A percentile compares a stretch with the other conserved stretches of the same genome.
Conservation (phyloP, 2,113 vertebrate genomes). For the Alligator sinensis region DNA sequence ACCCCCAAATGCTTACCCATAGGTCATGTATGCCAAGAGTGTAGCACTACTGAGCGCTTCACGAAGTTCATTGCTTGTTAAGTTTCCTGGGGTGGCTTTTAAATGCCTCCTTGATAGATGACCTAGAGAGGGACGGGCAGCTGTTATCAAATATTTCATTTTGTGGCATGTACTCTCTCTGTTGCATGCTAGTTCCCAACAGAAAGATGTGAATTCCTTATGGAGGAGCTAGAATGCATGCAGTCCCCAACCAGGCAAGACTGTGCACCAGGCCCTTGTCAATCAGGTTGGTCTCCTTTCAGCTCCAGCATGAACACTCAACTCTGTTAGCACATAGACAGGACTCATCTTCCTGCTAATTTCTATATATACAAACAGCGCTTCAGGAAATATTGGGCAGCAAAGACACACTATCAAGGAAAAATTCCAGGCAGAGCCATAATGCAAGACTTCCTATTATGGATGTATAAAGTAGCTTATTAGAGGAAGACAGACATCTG, state of each 20-base stretch:
- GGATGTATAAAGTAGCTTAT: background rate
- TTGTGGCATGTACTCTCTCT: background rate
- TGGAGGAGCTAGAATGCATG: rapidly evolving
- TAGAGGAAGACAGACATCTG: background rate
- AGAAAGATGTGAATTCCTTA: background rate
- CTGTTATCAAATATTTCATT: conserved; percentile 25
- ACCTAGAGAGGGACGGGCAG: background rate
- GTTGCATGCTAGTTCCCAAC: background rate
- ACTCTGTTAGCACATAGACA: background rate
- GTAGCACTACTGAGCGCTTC: background rate
- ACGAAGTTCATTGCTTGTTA: background rate
- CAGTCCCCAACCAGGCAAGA: rapidly evolving
- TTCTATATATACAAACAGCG: background rate
- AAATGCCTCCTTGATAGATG: background rate
- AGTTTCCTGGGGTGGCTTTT: background rate
- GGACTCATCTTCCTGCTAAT: no score
- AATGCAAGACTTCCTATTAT: background rate
- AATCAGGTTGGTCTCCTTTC: background rate
- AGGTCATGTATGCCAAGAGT: background rate
- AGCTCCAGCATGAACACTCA: background rate
- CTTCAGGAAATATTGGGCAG: no score
- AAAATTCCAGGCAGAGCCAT: background rate
- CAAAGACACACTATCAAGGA: background rate
- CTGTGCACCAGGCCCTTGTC: background rate
- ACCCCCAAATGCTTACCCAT: background rate